Percentiles rank a stretch among this genome's conserved stretches.
phyloP scores from a whole-genome alignment of 2,888 invertebrate genomes.

The Ophion ellenae region DNA sequence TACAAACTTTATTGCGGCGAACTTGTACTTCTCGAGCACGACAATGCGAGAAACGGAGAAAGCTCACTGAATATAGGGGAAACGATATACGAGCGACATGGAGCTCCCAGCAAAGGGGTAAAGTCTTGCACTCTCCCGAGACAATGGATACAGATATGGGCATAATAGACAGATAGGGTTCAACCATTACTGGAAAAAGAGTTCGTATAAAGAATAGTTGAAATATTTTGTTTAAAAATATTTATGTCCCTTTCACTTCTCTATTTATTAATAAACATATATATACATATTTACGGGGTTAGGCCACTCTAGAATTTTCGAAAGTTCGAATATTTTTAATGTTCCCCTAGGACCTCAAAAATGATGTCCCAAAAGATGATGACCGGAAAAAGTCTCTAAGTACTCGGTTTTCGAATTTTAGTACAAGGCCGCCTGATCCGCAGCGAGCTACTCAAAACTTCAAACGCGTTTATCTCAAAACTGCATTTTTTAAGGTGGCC shows the following conservation, averaged over 20 bases:
- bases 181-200: background rate
- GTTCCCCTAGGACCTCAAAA: no score
- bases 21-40: conserved; percentile 45
- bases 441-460: no score
- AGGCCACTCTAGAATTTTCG: no score
- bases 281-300: no score
- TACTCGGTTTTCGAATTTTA: no score
- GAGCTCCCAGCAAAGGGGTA: conserved; percentile 38
- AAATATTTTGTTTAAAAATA: background rate
- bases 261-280: background rate
- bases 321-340: no score
- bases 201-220: background rate
- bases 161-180: background rate
- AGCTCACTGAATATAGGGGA: conserved; percentile 11
- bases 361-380: no score
- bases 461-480: no score
- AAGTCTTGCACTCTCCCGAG: background rate
- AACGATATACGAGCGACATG: conserved; percentile 48
- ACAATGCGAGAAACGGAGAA: conserved; percentile 52
- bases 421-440: no score
- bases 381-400: no score
- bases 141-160: background rate
- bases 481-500: no score
- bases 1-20: conserved; percentile 60
- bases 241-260: background rate